Percentiles rank a stretch among this genome's conserved stretches.
phyloP scores from a whole-genome alignment of 2,797 vertebrate genomes.

The Enteromius unitaeniatus region DNA sequence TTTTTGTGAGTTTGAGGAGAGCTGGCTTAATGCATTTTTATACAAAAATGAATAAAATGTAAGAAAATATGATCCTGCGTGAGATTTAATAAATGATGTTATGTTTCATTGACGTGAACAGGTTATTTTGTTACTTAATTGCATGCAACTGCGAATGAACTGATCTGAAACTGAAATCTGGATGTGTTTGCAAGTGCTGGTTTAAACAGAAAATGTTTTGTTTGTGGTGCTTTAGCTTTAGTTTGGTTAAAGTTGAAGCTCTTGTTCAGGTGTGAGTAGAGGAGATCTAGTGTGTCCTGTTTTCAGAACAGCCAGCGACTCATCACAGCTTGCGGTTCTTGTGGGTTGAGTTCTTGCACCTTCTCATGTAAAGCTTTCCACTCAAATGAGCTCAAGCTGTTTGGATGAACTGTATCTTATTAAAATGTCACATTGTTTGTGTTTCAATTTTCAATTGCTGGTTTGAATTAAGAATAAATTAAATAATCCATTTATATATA shows the following conservation, averaged over 20 bases:
- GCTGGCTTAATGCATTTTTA: background rate
- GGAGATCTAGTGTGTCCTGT: background rate
- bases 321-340: slow-evolving; percentile 9
- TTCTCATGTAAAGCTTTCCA: background rate
- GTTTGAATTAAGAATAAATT: background rate
- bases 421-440: background rate
- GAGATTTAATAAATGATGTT: background rate
- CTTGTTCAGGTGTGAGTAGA: background rate
- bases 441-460: background rate
- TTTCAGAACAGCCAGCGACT: background rate
- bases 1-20: background rate
- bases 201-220: background rate
- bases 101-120: background rate
- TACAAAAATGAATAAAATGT: background rate
- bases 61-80: background rate
- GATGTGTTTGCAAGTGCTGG: background rate
- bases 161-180: background rate
- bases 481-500: background rate
- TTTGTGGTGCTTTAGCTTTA: background rate
- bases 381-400: background rate
- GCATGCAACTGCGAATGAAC: background rate
- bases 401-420: background rate
- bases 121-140: background rate
- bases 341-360: slow-evolving; percentile 40
- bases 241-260: background rate